Conservation (phyloP, 53 echinoderm and acorn worm genomes). For the Mesocentrotus franciscanus region DNA sequence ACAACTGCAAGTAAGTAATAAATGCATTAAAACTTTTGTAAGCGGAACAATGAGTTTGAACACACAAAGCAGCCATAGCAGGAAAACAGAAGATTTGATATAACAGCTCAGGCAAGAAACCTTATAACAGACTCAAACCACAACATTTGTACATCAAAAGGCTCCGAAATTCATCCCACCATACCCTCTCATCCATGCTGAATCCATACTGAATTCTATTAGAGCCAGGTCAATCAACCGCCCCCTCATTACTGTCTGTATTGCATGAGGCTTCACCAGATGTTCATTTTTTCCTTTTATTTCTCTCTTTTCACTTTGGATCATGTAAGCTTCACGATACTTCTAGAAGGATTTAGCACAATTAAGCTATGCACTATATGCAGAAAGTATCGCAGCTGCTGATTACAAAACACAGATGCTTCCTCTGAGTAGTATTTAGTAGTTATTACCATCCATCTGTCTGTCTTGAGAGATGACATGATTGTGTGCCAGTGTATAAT, state of each 20-base stretch:
- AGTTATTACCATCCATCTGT: not conserved
- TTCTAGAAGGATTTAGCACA: not conserved
- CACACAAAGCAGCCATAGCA: not conserved
- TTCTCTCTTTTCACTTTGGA: not conserved
- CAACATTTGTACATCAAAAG: not conserved
- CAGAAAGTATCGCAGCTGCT: not conserved
- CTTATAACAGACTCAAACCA: not conserved
- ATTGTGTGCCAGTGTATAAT: not conserved
- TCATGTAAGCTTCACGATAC: not conserved
- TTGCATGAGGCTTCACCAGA: not conserved
- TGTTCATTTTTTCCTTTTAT: too few species aligned
- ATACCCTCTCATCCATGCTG: not conserved
- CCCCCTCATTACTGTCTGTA: too few species aligned
- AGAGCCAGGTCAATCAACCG: not conserved
- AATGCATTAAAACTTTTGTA: not conserved
- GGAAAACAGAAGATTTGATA: not conserved
- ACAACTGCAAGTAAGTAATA: not conserved
- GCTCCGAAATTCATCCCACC: not conserved
- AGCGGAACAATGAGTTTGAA: not conserved
- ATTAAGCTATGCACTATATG: not conserved
- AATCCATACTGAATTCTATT: not conserved
- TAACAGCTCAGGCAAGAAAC: not conserved
- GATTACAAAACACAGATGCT: not conserved
- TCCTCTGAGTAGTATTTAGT: not conserved
- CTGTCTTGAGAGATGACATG: not conserved